Base-by-base conservation (phyloP, 2,113 vertebrate species). In the Bubalus kerabau region DNA sequence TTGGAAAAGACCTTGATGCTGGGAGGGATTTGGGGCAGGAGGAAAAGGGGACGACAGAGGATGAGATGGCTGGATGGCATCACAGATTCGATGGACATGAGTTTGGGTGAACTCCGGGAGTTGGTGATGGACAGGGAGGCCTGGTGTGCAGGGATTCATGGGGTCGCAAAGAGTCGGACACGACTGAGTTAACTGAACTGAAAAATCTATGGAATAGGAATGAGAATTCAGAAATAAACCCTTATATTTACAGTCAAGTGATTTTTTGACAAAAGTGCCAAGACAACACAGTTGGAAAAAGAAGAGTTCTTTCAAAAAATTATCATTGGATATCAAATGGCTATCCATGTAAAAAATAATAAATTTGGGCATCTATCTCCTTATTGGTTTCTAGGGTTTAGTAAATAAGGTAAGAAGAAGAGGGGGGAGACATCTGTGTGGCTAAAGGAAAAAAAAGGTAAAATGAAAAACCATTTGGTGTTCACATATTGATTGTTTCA, bases 91-190 rank as follows among this genome's bases (percentile, higher is more conserved):
- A 62, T 30, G 28, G 13, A 30, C 13, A 2, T 30, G 59, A 62
- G 59, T 62, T 62, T 30, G 26, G 28, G 59, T 62, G 6, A 30
- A 30, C 59, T 62, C 59, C 1, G 1, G 59, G 28, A 62, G 59
- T 28, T 30, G 28, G 28, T 30, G 59, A 62, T 62, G 2, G 28
- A 30, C 28, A 62, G 28, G 59, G 59, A 30, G 2, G 28, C 6
- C 13, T 62, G 59, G 59, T 6, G 13, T 30, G 59, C 59, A 62
- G 2, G 6, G 0, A 30, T 30, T 62, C 59, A 62, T 3, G 59
- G 28, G 28, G 28, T 62, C 0, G 6, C 59, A 62, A 15, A 62
- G 28, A 62, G 13, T 62, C 0, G 0, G 59, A 30, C 59, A 30
- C 0, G 0, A 62, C 59, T 62, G 28, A 60, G 28, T 15, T 12